A percentile compares a stretch with the other conserved stretches of the same genome.
Conservation (phyloP, 53 echinoderm and acorn worm species). For the Apostichopus leukothele region DNA sequence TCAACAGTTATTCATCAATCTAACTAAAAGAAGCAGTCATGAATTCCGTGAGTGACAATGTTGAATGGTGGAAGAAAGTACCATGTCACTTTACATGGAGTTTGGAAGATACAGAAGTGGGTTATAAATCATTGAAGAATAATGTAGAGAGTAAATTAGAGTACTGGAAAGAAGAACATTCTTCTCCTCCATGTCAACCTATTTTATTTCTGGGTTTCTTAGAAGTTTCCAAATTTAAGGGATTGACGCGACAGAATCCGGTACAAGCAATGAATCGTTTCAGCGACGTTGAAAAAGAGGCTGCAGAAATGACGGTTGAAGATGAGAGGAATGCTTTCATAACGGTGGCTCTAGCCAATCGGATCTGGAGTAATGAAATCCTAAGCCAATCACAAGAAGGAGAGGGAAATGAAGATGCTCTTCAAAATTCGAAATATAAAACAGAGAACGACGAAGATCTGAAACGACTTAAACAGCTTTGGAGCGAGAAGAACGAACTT, state of each 20-base stretch:
- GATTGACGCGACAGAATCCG: neutral
- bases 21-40: neutral
- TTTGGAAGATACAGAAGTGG: neutral
- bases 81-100: constrained; percentile 20
- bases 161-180: neutral
- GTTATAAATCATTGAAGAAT: neutral
- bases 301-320: neutral
- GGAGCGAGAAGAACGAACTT: neutral
- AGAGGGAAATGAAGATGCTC: neutral
- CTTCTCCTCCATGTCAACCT: neutral
- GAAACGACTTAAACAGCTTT: neutral
- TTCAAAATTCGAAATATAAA: neutral
- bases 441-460: neutral
- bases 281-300: neutral
- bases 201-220: constrained; percentile 9
- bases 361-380: constrained; percentile 3
- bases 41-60: neutral
- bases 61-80: constrained; percentile 11
- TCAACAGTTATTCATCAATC: neutral
- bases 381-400: too few relatives aligned
- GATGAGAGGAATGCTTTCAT: neutral
- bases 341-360: constrained; percentile 8
- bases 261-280: neutral
- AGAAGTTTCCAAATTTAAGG: constrained; percentile 16
- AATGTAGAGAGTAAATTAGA: neutral